phyloP scores from a whole-genome alignment of 2,797 vertebrate genomes.

The Artibeus lituratus region DNA sequence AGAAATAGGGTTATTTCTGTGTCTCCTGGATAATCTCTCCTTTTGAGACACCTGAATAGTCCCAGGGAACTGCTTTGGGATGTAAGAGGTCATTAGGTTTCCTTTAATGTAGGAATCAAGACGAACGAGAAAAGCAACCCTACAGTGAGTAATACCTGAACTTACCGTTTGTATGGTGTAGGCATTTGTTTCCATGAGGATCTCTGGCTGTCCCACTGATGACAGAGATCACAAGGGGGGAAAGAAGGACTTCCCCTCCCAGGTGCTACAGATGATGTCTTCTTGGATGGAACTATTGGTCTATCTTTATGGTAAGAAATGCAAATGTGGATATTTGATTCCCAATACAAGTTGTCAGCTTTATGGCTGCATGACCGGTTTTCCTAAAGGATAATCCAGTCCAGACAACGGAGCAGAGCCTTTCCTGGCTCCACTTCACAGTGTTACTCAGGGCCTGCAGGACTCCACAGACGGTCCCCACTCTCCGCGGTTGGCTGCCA shows the following conservation, averaged over 20 bases:
- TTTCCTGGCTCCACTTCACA: background rate
- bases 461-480: background rate
- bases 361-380: background rate
- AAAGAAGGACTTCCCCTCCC: background rate
- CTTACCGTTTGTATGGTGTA: rapidly evolving
- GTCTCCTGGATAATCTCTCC: background rate
- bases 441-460: background rate
- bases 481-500: background rate
- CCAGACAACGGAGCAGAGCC: background rate
- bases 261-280: background rate
- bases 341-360: background rate
- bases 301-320: background rate
- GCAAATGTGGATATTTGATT: background rate
- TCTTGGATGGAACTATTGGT: background rate
- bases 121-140: background rate
- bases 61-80: rapidly evolving
- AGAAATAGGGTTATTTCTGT: background rate
- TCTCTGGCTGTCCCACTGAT: background rate
- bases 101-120: background rate
- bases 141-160: rapidly evolving
- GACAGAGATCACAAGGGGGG: background rate
- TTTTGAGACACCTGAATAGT: background rate
- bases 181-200: rapidly evolving
- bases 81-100: background rate
- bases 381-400: background rate